Percentiles rank a stretch among this genome's conserved stretches.
Evolutionary conservation across 2,797 vertebrate species (phyloP).

Genomic region (Microctenopoma steveboyesi): DNA sequence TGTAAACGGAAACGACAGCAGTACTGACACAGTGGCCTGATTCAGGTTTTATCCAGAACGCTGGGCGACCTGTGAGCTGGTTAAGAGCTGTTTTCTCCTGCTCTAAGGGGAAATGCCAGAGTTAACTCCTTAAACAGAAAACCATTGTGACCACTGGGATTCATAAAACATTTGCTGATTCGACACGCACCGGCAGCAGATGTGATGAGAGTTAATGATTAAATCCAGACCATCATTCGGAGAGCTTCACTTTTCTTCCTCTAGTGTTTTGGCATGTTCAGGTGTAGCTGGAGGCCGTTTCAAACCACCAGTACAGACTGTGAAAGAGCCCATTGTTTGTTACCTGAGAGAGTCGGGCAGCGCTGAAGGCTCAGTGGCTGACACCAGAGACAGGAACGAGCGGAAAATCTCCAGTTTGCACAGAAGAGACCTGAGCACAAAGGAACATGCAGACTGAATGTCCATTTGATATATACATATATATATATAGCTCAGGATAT

Average conservation of each 20-base stretch:
- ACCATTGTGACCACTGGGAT: background rate
- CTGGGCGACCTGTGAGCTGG: background rate
- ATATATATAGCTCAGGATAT: too few relatives aligned
- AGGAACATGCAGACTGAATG: too few relatives aligned
- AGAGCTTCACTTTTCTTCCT: background rate
- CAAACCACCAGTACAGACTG: background rate
- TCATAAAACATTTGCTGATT: background rate
- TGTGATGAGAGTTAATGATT: background rate
- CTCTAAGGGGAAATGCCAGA: background rate
- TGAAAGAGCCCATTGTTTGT: slow-evolving; percentile 33
- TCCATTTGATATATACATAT: too few relatives aligned
- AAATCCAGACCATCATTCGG: background rate
- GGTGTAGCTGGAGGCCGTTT: background rate
- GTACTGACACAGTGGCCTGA: background rate
- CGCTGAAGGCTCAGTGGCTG: slow-evolving; percentile 77
- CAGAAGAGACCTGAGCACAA: slow-evolving; percentile 86
- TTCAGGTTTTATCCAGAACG: background rate
- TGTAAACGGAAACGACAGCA: background rate
- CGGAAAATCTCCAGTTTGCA: slow-evolving; percentile 93
- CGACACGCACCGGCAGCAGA: background rate
- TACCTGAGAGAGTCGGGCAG: slow-evolving; percentile 90
- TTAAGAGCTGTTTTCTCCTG: background rate
- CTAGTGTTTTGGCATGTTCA: background rate
- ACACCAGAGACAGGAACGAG: slow-evolving; percentile 86
- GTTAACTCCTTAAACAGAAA: background rate